These are phyloP conservation scores for Amphiduros pacificus DNA, from an alignment of 2,888 invertebrate genomes.

Conservation along the genomic window DNA sequence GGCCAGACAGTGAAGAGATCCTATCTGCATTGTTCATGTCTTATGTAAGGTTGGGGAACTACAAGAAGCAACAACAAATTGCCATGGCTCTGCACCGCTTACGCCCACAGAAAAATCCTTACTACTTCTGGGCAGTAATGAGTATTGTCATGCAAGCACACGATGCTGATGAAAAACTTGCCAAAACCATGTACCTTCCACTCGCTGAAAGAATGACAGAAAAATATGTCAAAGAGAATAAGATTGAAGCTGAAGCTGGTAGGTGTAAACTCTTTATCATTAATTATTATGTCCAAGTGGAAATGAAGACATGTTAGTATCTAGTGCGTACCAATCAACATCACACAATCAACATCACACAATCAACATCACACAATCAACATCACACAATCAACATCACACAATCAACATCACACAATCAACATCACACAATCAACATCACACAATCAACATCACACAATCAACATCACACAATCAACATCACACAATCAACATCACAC, in stretches of 20 bases:
- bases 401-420: too few relatives aligned
- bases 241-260: slow-evolving; percentile 84
- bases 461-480: too few relatives aligned
- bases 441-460: too few relatives aligned
- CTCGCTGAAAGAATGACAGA: slow-evolving; percentile 93
- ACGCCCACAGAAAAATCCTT: slow-evolving; percentile 84
- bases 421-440: too few relatives aligned
- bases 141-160: slow-evolving; percentile 89
- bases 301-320: too few relatives aligned
- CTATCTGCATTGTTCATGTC: slow-evolving; percentile 94
- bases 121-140: slow-evolving; percentile 98
- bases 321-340: too few relatives aligned
- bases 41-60: slow-evolving; percentile 86
- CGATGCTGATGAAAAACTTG: slow-evolving; percentile 56
- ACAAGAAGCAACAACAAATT: slow-evolving; percentile 84
- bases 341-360: too few relatives aligned
- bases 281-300: too few relatives aligned
- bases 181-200: slow-evolving; percentile 73
- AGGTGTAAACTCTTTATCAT: too few relatives aligned
- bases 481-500: too few relatives aligned
- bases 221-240: slow-evolving; percentile 83
- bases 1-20: slow-evolving; percentile 87
- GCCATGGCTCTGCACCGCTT: slow-evolving; percentile 89
- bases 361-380: too few relatives aligned
- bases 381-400: too few relatives aligned